A percentile compares a stretch with the other conserved stretches of the same genome.
phyloP scores from a whole-genome alignment of 2,888 invertebrate genomes.

The Taphrorychus bicolor region DNA sequence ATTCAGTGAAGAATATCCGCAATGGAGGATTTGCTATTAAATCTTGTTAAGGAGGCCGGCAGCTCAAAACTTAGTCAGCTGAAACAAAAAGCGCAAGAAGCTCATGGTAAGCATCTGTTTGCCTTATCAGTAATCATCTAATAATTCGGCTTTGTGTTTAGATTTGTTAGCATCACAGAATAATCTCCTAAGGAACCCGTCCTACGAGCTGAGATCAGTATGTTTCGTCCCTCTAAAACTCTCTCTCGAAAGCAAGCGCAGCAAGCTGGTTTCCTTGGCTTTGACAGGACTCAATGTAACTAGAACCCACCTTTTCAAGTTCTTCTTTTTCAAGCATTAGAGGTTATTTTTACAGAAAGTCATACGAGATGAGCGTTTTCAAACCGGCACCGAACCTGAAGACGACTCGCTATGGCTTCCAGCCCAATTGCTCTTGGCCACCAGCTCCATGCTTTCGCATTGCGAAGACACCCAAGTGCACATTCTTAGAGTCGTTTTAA shows the following conservation, averaged over 20 bases:
- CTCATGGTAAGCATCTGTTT: slow-evolving; percentile 71
- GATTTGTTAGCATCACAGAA: slow-evolving; percentile 84
- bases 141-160: slow-evolving; percentile 59
- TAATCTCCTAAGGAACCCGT: slow-evolving; percentile 75
- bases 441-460: slow-evolving; percentile 79
- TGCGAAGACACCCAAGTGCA: slow-evolving; percentile 84
- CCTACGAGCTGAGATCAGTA: slow-evolving; percentile 82
- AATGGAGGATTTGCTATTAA: slow-evolving; percentile 89
- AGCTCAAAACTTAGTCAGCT: slow-evolving; percentile 78
- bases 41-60: slow-evolving; percentile 84
- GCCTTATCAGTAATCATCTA: too few species aligned
- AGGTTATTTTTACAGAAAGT: slow-evolving; percentile 83
- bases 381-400: slow-evolving; percentile 88
- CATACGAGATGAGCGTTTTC: slow-evolving; percentile 89
- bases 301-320: too few species aligned
- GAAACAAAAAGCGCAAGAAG: slow-evolving; percentile 85
- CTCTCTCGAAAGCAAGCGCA: slow-evolving; percentile 86
- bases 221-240: slow-evolving; percentile 87
- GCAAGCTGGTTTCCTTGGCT: slow-evolving; percentile 83
- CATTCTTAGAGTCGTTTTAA: slow-evolving; percentile 69
- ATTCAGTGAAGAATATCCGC: neutral
- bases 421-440: slow-evolving; percentile 86
- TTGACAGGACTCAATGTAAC: slow-evolving; percentile 90
- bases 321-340: too few species aligned
- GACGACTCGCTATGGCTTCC: slow-evolving; percentile 93